A percentile compares a stretch with the other conserved stretches of the same genome.
Conservation (phyloP, 1,140 invertebrate species). For the Papilio machaon region DNA sequence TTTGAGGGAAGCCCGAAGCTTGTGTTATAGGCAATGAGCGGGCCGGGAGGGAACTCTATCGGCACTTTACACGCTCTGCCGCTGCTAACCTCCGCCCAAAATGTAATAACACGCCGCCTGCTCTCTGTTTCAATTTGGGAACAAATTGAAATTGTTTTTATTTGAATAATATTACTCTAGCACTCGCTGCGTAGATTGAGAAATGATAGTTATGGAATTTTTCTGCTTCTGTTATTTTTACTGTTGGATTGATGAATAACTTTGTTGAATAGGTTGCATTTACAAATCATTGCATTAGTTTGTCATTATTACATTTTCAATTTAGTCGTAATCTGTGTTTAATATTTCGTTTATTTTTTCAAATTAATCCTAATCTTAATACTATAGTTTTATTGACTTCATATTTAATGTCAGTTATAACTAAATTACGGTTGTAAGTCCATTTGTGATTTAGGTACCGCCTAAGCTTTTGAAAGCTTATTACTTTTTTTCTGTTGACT, state of each 20-base stretch:
- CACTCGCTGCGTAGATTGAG: constrained; percentile 54
- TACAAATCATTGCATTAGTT: background rate
- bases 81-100: constrained; percentile 78
- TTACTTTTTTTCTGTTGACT: too few relatives aligned
- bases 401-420: too few relatives aligned
- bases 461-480: too few relatives aligned
- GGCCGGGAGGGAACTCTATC: constrained; percentile 74
- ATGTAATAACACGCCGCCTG: constrained; percentile 76
- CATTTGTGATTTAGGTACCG: too few relatives aligned
- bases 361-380: too few relatives aligned
- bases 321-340: background rate
- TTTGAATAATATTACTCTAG: constrained; percentile 78
- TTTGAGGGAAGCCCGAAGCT: constrained; percentile 78
- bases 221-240: constrained; percentile 39
- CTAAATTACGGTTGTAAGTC: too few relatives aligned
- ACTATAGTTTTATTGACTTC: too few relatives aligned
- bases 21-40: constrained; percentile 78
- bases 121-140: constrained; percentile 80
- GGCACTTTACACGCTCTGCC: constrained; percentile 80
- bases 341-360: background rate
- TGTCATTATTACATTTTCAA: background rate
- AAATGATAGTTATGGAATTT: constrained; percentile 62
- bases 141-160: constrained; percentile 82
- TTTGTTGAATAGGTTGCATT: constrained; percentile 2
- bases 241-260: constrained; percentile 8